Base-by-base conservation (phyloP, 1,140 invertebrate genomes). In the Zophobas atratus region DNA sequence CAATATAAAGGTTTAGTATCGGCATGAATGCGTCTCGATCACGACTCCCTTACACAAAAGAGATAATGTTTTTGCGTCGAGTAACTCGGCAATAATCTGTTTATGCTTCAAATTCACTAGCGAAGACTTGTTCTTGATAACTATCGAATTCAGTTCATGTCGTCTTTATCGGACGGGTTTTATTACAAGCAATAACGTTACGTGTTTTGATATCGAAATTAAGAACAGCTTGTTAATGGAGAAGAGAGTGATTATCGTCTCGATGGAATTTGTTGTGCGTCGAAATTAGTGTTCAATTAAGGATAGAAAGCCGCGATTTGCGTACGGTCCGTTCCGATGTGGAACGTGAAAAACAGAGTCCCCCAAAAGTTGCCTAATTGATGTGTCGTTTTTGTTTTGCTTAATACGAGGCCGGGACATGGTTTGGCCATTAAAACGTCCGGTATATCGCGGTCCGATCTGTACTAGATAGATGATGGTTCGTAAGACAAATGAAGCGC, bases 321-420 rank as follows among this genome's bases (percentile, higher is more conserved):
- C 20, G 20, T 20, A 20, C 20, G 20, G 20, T 20, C 20, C 20
- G 20, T 20, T 20, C 20, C 20, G 20, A 20, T 20, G 20, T 20
- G 20, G 67, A 56, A 81, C 76, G 74, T 70, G 81, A 81, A 81
- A 83, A 81, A 81, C 77, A 70, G 60, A 79, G 77, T 77, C 77
- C 80, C 81, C 82, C 83, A 84, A 85, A 85, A 84, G 78, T 83
- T 79, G 81, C 83, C 84, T 85, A 85, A 85, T 85, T 85, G 84
- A 85, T 84, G 84, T 84, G 84, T 85, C 83, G 84, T 85, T 85
- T 85, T 85, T 85, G 84, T 85, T 85, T 85, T 85, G 84, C 84
- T 85, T 85, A 85, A 85, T 85, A 84, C 83, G 81, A 79, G 81
- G 75, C 81, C 79, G 70, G 81, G 81, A 85, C 84, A 85, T 80